Base-by-base conservation (phyloP, 2,113 vertebrate species). In the Pionites leucogaster region DNA sequence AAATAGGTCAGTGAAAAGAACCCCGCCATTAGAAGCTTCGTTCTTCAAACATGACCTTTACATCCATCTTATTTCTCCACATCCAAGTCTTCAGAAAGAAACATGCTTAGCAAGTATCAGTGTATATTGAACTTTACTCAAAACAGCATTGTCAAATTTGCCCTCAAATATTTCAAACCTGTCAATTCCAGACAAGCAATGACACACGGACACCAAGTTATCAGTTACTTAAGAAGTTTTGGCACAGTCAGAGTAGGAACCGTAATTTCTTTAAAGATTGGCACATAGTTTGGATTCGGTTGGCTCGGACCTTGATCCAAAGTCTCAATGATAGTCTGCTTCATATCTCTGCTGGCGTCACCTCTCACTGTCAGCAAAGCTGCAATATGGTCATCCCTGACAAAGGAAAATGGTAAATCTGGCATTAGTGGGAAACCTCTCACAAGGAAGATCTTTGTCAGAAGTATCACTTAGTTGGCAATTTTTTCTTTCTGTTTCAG, bases 321-420 rank as follows among this genome's bases (percentile, higher is more conserved):
- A 2, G 98, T 99, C 87, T 99, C 99, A 7, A 99, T 99, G 96
- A 99, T 99, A 72, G 98, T 99, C 96, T 99, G 99, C 52, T 99
- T 98, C 99, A 99, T 99, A 35, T 99, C 99, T 60, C 99, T 98
- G 97, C 98, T 99, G 97, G 99, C 98, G 12, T 99, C 99, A 0
- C 99, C 99, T 5, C 99, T 98, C 87, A 99, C 97, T 0, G 99
- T 98, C 86, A 99, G 95, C 96, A 99, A 92, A 2, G 99, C 99
- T 41, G 99, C 96, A 31, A 99, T 99, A 94, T 99, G 99, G 42
- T 99, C 99, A 68, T 99, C 99, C 96, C 99, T 99, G 91, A 55
- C 77, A 77, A 74, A 76, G 42, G 19, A 93, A 63, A 74, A 76
- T 1, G 5, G 57, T 4, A 59, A 41, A 76, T 67, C 46, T 59